A percentile compares a stretch with the other conserved stretches of the same genome.
Conservation (phyloP, 2,113 vertebrate species). For the Siniperca knerii region DNA sequence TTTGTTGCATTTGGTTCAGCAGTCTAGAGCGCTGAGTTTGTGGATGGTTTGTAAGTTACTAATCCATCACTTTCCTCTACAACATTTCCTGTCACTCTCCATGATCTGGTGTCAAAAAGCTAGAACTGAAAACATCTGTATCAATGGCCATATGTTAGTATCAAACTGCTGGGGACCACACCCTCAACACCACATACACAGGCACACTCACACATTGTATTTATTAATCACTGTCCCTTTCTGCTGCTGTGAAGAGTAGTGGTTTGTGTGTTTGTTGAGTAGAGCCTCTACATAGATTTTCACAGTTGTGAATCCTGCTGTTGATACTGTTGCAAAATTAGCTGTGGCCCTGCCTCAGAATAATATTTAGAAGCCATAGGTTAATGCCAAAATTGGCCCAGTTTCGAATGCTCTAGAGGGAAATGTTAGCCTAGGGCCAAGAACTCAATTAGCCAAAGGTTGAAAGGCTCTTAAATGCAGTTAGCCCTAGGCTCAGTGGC, state of each 20-base stretch:
- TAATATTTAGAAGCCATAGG: constrained; percentile 43
- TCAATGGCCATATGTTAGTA: not conserved
- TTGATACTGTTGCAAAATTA: constrained; percentile 40
- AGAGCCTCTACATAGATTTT: constrained; percentile 30
- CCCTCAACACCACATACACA: not conserved
- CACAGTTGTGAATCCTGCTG: constrained; percentile 22
- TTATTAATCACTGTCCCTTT: not conserved
- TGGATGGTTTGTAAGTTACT: constrained; percentile 15
- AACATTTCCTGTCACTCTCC: not conserved
- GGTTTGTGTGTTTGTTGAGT: not conserved
- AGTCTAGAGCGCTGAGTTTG: constrained; percentile 12
- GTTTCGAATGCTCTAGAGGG: constrained; percentile 56
- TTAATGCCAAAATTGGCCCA: constrained; percentile 59
- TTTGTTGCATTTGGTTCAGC: constrained; percentile 11
- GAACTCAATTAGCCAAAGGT: constrained; percentile 67
- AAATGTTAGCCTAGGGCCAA: constrained; percentile 60
- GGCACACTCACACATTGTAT: not conserved
- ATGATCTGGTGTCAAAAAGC: constrained; percentile 7
- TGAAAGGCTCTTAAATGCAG: constrained; percentile 52
- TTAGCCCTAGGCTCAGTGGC: constrained; percentile 39
- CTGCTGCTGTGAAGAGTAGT: constrained; percentile 15
- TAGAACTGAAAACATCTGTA: constrained; percentile 15
- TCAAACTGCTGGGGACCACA: not conserved
- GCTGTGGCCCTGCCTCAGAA: constrained; percentile 32
- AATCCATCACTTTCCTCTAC: not conserved